phyloP scores from a whole-genome alignment of 2,888 invertebrate genomes.

The Leptura quadrifasciata region DNA sequence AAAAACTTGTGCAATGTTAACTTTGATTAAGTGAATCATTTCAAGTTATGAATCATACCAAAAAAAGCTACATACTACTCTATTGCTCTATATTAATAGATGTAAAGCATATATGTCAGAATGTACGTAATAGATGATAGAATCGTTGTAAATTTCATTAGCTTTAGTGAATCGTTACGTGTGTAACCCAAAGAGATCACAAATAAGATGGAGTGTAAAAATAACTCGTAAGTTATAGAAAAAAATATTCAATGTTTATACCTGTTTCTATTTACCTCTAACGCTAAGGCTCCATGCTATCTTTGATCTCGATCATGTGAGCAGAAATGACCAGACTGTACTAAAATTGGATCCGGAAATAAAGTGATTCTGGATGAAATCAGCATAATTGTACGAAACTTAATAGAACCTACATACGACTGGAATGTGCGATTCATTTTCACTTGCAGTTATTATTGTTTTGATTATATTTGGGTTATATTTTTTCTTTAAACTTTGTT shows the following conservation, averaged over 20 bases:
- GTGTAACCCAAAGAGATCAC: constrained; percentile 47
- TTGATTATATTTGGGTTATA: too few relatives aligned
- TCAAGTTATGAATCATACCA: constrained; percentile 16
- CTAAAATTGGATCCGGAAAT: neutral
- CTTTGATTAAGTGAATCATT: neutral
- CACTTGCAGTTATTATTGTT: too few relatives aligned
- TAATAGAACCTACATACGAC: neutral
- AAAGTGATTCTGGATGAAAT: constrained; percentile 7
- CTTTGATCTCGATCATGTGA: constrained; percentile 46
- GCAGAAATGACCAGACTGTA: constrained; percentile 46
- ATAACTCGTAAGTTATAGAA: constrained; percentile 3
- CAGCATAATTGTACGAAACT: neutral
- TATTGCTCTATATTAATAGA: constrained; percentile 40
- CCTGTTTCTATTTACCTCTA: neutral
- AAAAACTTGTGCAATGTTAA: neutral
- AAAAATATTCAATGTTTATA: constrained; percentile 13
- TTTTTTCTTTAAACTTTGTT: too few relatives aligned
- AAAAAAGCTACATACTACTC: constrained; percentile 31
- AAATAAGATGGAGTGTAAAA: constrained; percentile 43
- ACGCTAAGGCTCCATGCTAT: constrained; percentile 42
- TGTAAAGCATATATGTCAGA: constrained; percentile 50
- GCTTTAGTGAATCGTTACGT: constrained; percentile 52
- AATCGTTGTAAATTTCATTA: constrained; percentile 58
- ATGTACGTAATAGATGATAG: constrained; percentile 55
- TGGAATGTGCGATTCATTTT: neutral